Evolutionary conservation across 2,113 vertebrate species (phyloP), one percentile per base, ranked within the genome.

Genomic region (Dicrurus megarhynchus): DNA sequence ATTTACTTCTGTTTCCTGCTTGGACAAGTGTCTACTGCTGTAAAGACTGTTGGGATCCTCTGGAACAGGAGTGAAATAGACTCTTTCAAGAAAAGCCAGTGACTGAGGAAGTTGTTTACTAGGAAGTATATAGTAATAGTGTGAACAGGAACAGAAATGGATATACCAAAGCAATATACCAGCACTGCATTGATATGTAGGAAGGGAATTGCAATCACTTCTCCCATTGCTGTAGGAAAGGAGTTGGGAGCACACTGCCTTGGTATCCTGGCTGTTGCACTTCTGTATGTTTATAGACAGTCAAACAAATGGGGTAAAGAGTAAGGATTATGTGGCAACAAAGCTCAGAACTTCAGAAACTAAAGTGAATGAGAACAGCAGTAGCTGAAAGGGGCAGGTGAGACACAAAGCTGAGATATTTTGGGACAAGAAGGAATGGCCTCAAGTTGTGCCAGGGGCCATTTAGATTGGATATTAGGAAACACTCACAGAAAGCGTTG

Each of bases 401-500:
- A 61, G 30, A 69, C 41, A 19, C 12, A 42, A 32, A 61, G 39
- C 21, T 56, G 41, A 83, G 41, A 33, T 35, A 55, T 41, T 49
- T 35, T 42, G 30, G n/a, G 35, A 56, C 15, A 42, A 42, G 71
- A 84, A 10, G 3, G 35, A 61, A 55, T 27, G 14, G 35, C 26
- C 18, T 70, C 49, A 37, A 2, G 56, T 42, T 63, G 22, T 63
- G 35, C 26, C 41, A 69, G 26, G 21, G 26, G 7, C 33, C 17
- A 41, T 49, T 76, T 69, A 42, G 30, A 49, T 3, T 61, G 55
- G 17, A 27, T 55, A 42, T 76, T 19, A 55, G 41, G 30, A 90
- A 69, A 47, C 18, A 61, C 10, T 42, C 12, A 35, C 0, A 0
- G 26, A 76, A 69, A 61, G 21, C 5, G 5, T 11, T 61, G 21